These are phyloP conservation scores for Lordiphosa clarofinis DNA, from an alignment of 1,140 invertebrate genomes.

Conservation along the genomic window DNA sequence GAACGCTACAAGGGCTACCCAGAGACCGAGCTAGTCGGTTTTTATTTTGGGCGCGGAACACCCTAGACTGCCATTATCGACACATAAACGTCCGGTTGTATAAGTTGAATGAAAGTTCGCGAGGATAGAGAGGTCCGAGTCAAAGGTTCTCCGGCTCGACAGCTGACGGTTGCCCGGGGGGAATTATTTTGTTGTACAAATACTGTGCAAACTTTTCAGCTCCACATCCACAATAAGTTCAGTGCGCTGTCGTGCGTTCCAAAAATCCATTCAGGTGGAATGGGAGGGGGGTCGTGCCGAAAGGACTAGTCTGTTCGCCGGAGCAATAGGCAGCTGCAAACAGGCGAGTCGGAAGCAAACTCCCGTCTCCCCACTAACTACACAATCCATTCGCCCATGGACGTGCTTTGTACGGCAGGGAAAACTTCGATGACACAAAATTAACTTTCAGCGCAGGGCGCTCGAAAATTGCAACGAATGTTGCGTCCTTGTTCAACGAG, in stretches of 20 bases:
- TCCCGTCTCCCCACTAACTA: not conserved
- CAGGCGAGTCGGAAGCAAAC: slow-evolving; percentile 16
- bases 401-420: slow-evolving; percentile 41
- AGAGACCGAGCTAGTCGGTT: not conserved
- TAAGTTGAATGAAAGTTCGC: slow-evolving; percentile 34
- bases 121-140: not conserved
- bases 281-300: slow-evolving; percentile 12
- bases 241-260: slow-evolving; percentile 48
- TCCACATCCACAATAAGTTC: slow-evolving; percentile 31
- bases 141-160: not conserved
- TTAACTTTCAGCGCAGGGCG: slow-evolving; percentile 40
- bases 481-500: slow-evolving; percentile 14
- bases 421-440: slow-evolving; percentile 45
- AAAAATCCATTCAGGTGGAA: slow-evolving; percentile 56
- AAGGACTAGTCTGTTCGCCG: not conserved
- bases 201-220: slow-evolving; percentile 1
- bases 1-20: slow-evolving; percentile 5
- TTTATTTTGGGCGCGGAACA: slow-evolving; percentile 13
- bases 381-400: slow-evolving; percentile 24
- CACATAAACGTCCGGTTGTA: slow-evolving; percentile 48
- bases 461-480: slow-evolving; percentile 30
- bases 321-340: slow-evolving; percentile 1
- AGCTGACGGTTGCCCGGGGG: not conserved
- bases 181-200: slow-evolving; percentile 4
- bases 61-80: slow-evolving; percentile 32